Evolutionary conservation across 2,888 invertebrate species (phyloP).

Genomic region (Hydroisotoma schaefferi): DNA sequence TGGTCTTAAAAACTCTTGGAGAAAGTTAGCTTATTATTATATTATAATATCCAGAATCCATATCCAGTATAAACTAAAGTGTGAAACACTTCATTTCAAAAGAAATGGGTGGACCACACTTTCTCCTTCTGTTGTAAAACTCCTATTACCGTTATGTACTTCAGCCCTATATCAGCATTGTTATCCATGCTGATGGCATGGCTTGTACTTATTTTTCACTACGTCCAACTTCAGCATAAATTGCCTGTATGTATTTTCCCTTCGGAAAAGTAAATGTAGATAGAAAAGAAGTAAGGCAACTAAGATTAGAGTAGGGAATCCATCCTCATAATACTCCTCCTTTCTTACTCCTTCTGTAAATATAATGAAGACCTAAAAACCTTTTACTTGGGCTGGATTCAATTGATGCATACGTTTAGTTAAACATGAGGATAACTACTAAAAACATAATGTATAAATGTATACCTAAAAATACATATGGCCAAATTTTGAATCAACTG

Average conservation of each 20-base stretch:
- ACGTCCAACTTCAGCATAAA: slow-evolving; percentile 37
- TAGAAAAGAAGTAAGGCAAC: background rate
- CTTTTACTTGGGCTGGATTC: slow-evolving; percentile 44
- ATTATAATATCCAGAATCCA: no score
- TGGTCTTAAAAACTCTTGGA: no score
- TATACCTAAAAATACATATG: no score
- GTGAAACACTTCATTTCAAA: background rate
- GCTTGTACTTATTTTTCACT: no score
- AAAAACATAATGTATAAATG: no score
- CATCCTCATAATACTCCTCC: background rate
- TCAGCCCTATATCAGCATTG: slow-evolving; percentile 25
- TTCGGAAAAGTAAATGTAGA: background rate
- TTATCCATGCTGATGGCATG: no score
- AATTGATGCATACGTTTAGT: slow-evolving; percentile 47
- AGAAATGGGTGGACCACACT: no score
- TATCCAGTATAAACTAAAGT: no score
- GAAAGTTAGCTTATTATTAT: no score
- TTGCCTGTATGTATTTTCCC: slow-evolving; percentile 34
- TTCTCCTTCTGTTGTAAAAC: no score
- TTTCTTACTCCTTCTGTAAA: slow-evolving; percentile 45
- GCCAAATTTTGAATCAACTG: no score
- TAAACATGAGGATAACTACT: slow-evolving; percentile 9
- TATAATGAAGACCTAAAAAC: slow-evolving; percentile 49
- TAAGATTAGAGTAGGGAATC: background rate
- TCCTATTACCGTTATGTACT: no score